phyloP scores from a whole-genome alignment of 2,113 vertebrate species.

The Azemiops feae region DNA sequence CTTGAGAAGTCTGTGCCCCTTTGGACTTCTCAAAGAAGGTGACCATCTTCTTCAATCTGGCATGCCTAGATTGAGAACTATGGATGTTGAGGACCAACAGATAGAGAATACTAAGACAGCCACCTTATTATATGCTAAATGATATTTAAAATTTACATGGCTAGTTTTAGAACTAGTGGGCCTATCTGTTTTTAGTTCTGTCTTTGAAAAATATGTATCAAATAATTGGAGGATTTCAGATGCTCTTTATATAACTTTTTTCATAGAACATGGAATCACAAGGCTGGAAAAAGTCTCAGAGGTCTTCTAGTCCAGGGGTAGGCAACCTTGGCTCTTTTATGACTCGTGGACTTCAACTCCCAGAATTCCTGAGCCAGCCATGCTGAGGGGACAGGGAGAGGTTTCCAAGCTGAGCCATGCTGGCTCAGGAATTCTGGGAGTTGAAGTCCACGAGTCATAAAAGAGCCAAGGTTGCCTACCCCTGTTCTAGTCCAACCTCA shows the following conservation, averaged over 20 bases:
- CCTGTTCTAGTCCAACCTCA: too few species aligned
- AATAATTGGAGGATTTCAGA: neutral
- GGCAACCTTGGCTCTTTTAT: too few species aligned
- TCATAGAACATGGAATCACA: neutral
- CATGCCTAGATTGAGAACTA: neutral
- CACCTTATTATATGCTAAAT: neutral
- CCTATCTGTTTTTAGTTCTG: neutral
- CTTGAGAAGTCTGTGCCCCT: neutral
- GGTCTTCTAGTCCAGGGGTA: too few species aligned
- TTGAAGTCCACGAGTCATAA: too few species aligned
- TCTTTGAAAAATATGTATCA: neutral
- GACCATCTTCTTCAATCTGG: neutral
- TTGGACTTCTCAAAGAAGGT: neutral
- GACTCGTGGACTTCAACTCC: too few species aligned
- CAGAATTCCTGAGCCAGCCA: too few species aligned
- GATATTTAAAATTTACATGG: neutral
- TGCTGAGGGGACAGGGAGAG: too few species aligned
- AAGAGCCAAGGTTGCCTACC: too few species aligned
- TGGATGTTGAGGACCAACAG: neutral
- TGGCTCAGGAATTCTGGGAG: too few species aligned
- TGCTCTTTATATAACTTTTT: neutral
- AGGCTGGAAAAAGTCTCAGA: too few species aligned
- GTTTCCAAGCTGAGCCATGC: too few species aligned
- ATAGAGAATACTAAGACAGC: neutral
- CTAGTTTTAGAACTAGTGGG: neutral